phyloP scores from a whole-genome alignment of 2,888 invertebrate genomes.

The Vandiemenella viatica region DNA sequence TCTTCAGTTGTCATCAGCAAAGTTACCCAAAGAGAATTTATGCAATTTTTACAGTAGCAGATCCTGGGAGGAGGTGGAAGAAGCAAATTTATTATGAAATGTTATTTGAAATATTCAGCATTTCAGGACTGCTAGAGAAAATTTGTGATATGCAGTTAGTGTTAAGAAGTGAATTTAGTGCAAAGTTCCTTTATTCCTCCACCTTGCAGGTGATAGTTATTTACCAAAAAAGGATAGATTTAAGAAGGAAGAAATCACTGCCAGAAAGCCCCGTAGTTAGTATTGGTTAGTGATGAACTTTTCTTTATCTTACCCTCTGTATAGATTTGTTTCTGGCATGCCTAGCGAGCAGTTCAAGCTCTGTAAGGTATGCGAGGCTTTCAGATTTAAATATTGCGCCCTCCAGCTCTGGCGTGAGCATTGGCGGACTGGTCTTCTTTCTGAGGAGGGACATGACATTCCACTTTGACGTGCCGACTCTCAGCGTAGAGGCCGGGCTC shows the following conservation, averaged over 20 bases:
- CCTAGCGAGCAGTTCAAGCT: conserved; percentile 34
- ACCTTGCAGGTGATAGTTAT: neutral
- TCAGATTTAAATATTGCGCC: conserved; percentile 35
- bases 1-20: too few relatives aligned
- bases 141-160: too few relatives aligned
- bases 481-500: conserved; percentile 4
- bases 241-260: neutral
- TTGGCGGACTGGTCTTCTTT: conserved; percentile 22
- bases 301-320: conserved; percentile 32
- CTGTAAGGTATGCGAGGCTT: conserved; percentile 34
- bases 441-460: conserved; percentile 13
- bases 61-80: too few relatives aligned
- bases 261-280: conserved; percentile 4
- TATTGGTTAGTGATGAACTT: neutral
- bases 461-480: conserved; percentile 7
- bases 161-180: too few relatives aligned
- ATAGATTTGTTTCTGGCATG: conserved; percentile 34
- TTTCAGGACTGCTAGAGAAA: too few relatives aligned
- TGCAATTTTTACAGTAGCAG: too few relatives aligned
- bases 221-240: neutral
- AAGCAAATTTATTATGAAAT: too few relatives aligned
- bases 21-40: too few relatives aligned
- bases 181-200: too few relatives aligned
- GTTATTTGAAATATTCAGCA: too few relatives aligned
- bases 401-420: conserved; percentile 32